These are phyloP conservation scores for Coptotermes formosanus DNA, from an alignment of 1,140 invertebrate genomes.

Conservation along the genomic window DNA sequence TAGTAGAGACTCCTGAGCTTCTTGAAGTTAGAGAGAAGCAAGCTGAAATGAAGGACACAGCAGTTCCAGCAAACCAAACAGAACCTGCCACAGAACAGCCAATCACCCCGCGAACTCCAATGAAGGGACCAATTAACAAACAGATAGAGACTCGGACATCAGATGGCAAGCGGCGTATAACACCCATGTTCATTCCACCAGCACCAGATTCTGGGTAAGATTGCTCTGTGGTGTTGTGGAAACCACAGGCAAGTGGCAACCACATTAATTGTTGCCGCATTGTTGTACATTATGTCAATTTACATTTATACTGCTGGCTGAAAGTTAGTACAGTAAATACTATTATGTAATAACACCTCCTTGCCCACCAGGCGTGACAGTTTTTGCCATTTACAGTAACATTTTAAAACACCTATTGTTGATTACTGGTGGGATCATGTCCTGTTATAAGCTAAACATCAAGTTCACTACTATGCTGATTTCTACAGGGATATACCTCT, in stretches of 20 bases:
- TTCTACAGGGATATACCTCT: conserved; percentile 55
- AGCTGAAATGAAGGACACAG: conserved; percentile 42
- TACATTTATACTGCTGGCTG: too few relatives aligned
- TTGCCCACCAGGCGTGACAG: too few relatives aligned
- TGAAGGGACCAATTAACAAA: conserved; percentile 76
- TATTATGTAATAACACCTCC: too few relatives aligned
- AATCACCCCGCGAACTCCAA: conserved; percentile 24
- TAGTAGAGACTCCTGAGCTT: conserved; percentile 82
- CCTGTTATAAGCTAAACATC: too few relatives aligned
- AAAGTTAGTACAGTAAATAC: too few relatives aligned
- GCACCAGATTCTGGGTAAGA: conserved; percentile 53
- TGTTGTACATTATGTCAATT: neutral
- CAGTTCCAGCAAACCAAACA: conserved; percentile 45
- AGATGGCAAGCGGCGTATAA: conserved; percentile 91
- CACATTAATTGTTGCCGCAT: neutral
- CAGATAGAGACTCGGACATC: conserved; percentile 94
- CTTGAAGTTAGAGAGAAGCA: conserved; percentile 19
- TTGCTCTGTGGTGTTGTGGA: neutral
- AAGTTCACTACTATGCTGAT: too few relatives aligned
- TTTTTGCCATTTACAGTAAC: too few relatives aligned
- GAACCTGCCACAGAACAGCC: conserved; percentile 7
- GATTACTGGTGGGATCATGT: too few relatives aligned
- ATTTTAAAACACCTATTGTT: too few relatives aligned
- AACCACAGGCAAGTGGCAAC: neutral
- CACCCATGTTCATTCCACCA: conserved; percentile 89